A percentile compares a stretch with the other conserved stretches of the same genome.
These are phyloP conservation scores for Oncorhynchus tshawytscha DNA, from an alignment of 2,113 vertebrate genomes.

Conservation along the genomic window DNA sequence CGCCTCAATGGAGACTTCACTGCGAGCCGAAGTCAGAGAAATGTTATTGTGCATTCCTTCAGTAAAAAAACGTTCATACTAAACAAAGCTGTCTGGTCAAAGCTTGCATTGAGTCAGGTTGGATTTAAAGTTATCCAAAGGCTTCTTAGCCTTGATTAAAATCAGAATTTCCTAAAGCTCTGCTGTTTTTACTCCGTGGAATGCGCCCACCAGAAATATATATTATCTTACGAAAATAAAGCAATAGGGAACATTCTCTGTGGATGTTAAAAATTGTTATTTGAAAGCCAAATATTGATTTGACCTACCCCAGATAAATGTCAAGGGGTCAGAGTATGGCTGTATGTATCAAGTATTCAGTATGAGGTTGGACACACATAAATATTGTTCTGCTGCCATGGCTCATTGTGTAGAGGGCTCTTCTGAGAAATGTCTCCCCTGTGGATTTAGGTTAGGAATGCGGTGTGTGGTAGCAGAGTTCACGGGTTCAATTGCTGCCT, in stretches of 20 bases:
- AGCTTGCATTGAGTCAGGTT: constrained; percentile 18
- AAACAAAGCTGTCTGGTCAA: constrained; percentile 52
- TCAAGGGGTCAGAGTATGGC: constrained; percentile 30
- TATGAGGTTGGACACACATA: constrained; percentile 26
- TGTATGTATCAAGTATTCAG: constrained; percentile 38
- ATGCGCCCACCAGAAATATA: constrained; percentile 42
- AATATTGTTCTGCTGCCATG: constrained; percentile 36
- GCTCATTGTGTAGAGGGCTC: constrained; percentile 9
- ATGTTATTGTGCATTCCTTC: background rate
- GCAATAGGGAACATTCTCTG: background rate
- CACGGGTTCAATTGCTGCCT: constrained; percentile 51
- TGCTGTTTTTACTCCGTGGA: constrained; percentile 53
- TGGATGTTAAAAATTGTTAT: constrained; percentile 25
- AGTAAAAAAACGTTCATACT: constrained; percentile 36
- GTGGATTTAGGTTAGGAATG: constrained; percentile 61
- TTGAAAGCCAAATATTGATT: constrained; percentile 59
- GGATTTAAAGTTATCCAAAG: constrained; percentile 54
- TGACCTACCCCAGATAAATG: constrained; percentile 43
- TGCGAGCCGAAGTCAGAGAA: background rate
- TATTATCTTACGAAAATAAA: constrained; percentile 51
- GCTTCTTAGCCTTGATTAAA: constrained; percentile 34
- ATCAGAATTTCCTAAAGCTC: constrained; percentile 37
- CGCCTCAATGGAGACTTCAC: background rate
- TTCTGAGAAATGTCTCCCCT: constrained; percentile 32
- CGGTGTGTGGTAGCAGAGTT: constrained; percentile 49